phyloP scores from a whole-genome alignment of 2,888 invertebrate genomes.

The Drosophila gaucha region DNA sequence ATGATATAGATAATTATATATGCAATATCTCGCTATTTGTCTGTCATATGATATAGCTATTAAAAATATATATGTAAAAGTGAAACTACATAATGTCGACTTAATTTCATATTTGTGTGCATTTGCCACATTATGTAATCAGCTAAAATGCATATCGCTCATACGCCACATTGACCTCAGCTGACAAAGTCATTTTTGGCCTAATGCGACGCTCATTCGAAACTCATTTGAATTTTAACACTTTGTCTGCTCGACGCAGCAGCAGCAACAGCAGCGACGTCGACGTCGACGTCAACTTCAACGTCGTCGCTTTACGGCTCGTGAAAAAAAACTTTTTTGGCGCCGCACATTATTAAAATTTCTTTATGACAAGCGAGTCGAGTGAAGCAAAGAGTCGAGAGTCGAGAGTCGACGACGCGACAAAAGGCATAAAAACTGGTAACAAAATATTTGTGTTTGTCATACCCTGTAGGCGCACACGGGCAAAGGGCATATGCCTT shows the following conservation, averaged over 20 bases:
- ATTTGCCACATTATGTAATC: constrained; percentile 33
- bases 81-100: too few species aligned
- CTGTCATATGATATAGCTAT: background rate
- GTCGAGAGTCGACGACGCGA: constrained; percentile 65
- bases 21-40: too few species aligned
- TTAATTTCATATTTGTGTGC: background rate
- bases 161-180: constrained; percentile 68
- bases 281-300: constrained; percentile 16
- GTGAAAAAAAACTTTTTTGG: constrained; percentile 75
- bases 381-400: constrained; percentile 47
- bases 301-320: constrained; percentile 55
- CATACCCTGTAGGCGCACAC: constrained; percentile 11
- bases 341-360: constrained; percentile 82
- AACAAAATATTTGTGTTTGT: constrained; percentile 73
- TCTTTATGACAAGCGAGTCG: constrained; percentile 73
- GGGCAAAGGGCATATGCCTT: background rate
- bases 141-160: constrained; percentile 56
- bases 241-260: constrained; percentile 51
- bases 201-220: constrained; percentile 63
- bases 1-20: too few species aligned
- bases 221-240: constrained; percentile 79
- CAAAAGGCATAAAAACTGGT: constrained; percentile 79
- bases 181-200: constrained; percentile 55
- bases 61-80: background rate
- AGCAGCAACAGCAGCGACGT: constrained; percentile 5